Percentiles rank a stretch among this genome's conserved stretches.
These are phyloP conservation scores for Cephalopachus bancanus DNA, from an alignment of 2,797 vertebrate species.

Conservation along the genomic window DNA sequence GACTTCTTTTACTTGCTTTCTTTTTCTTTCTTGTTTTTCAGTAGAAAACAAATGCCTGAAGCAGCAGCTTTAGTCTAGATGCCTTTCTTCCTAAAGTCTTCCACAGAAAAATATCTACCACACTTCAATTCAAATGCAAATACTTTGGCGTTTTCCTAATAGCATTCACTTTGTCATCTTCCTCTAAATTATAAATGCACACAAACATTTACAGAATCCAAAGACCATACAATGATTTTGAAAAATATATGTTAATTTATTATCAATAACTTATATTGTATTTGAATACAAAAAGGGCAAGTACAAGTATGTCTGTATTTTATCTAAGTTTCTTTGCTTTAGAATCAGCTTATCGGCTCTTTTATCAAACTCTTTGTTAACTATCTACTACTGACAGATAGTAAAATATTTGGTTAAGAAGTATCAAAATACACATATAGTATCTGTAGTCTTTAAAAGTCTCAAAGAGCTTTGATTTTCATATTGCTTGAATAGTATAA, in stretches of 20 bases:
- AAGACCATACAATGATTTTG: background rate
- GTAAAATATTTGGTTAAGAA: slow-evolving; percentile 69
- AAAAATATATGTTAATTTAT: background rate
- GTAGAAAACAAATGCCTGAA: background rate
- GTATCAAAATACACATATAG: background rate
- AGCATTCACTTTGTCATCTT: background rate
- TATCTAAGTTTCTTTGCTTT: background rate
- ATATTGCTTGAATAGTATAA: slow-evolving; percentile 21
- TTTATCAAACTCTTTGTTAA: slow-evolving; percentile 47
- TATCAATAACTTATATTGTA: slow-evolving; percentile 19
- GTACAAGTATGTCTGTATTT: background rate
- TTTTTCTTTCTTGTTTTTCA: background rate
- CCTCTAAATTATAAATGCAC: background rate
- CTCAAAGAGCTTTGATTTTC: slow-evolving; percentile 47
- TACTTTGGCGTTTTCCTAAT: slow-evolving; percentile 22
- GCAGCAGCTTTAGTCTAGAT: background rate
- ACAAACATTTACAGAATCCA: background rate
- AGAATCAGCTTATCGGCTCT: background rate
- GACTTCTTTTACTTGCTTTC: background rate
- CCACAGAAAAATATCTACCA: background rate
- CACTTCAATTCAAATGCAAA: background rate
- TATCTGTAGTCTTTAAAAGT: slow-evolving; percentile 7
- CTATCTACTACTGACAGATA: slow-evolving; percentile 41
- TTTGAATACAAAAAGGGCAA: slow-evolving; percentile 35
- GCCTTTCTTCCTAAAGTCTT: background rate